Conservation (phyloP, 2,797 vertebrate genomes). For the Macroramphosus scolopax region DNA sequence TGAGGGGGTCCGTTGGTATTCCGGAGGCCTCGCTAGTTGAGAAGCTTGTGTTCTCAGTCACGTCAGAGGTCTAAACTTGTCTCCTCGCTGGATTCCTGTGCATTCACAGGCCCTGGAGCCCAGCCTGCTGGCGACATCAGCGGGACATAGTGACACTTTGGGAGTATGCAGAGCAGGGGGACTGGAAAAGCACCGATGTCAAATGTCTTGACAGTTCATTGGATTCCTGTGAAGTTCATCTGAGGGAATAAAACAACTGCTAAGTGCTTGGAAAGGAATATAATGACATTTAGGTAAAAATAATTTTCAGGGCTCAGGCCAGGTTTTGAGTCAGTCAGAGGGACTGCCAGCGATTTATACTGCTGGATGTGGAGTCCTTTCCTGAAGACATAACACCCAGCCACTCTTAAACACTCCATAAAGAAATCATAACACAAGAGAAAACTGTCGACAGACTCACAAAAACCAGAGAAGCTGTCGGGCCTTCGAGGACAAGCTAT, state of each 20-base stretch:
- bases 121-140: slow-evolving; percentile 15
- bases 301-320: slow-evolving; percentile 4
- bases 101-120: slow-evolving; percentile 27
- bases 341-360: not conserved
- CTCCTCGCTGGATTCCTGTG: slow-evolving; percentile 55
- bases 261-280: slow-evolving; percentile 14
- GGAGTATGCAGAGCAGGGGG: slow-evolving; percentile 35
- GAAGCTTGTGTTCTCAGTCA: slow-evolving; percentile 50
- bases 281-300: slow-evolving; percentile 21
- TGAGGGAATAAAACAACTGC: slow-evolving; percentile 29
- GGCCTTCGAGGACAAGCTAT: slow-evolving; percentile 6
- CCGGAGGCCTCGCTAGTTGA: slow-evolving; percentile 31
- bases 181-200: slow-evolving; percentile 38
- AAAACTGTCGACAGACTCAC: not conserved
- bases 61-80: slow-evolving; percentile 70
- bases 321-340: not conserved
- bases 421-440: slow-evolving; percentile 6
- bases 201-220: slow-evolving; percentile 43
- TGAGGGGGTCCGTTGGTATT: slow-evolving; percentile 43
- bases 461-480: not conserved
- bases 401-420: not conserved
- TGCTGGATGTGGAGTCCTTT: not conserved
- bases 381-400: not conserved
- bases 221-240: slow-evolving; percentile 25
- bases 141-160: slow-evolving; percentile 45